Base-by-base conservation (phyloP, 2,113 vertebrate genomes). In the Stercorarius parasiticus region DNA sequence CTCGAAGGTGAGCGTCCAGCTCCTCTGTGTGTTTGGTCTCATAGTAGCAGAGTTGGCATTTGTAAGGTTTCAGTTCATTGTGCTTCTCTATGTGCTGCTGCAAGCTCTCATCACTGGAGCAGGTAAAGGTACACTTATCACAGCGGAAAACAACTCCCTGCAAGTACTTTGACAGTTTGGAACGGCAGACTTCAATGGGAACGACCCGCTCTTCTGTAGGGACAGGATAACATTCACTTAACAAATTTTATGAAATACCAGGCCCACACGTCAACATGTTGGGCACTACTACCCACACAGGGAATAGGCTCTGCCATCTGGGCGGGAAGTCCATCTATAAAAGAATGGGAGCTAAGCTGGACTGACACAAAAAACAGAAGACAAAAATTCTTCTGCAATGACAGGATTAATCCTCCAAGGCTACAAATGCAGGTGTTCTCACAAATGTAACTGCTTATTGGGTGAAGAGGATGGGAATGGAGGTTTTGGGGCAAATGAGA, bases 111-210 rank as follows among this genome's bases (percentile, higher is more conserved):
- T 99, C 99, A 72, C 98, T 99, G 97, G 99, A 99, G 98, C 99
- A 99, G 91, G 99, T 99, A 98, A 99, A 99, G 92, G 99, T 99
- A 98, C 99, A 99, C 97, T 99, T 99, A 98, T 99, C 99, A 97
- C 99, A 99, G 89, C 99, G 99, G 98, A 99, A 99, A 91, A 99
- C 99, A 81, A 99, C 95, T 93, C 99, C 99, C 97, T 99, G 99
- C 97, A 99, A 98, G 98, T 99, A 99, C 95, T 99, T 99, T 6
- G 99, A 99, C 95, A 99, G 98, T 97, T 99, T 99, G 95, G 99
- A 99, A 95, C 99, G 99, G 97, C 99, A 99, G 93, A 99, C 98
- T 97, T 99, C 99, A 94, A 99, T 98, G 34, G 99, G 99, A 95
- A 99, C 99, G 38, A 99, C 99, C 8, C 99, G 99, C 97, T 99